Conservation (phyloP, 2,113 vertebrate genomes). For the Tyto alba region DNA sequence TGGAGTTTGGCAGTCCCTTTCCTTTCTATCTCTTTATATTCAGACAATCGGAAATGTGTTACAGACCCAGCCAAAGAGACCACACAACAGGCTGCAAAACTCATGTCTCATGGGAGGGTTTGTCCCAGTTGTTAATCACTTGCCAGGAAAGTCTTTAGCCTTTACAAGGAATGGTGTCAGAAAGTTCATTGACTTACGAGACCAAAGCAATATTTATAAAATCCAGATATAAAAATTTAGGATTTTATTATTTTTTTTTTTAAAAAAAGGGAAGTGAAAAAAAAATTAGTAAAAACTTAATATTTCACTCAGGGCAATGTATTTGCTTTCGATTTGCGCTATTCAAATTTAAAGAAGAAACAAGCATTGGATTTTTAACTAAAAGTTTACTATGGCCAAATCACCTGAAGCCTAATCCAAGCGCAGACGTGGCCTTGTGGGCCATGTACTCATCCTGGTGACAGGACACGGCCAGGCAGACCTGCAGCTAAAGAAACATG, state of each 20-base stretch:
- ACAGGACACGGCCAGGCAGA: background rate
- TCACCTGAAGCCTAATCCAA: background rate
- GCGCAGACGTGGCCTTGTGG: background rate
- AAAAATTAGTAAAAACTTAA: background rate
- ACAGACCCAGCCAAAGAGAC: conserved; percentile 11
- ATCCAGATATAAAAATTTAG: background rate
- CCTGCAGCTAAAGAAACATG: background rate
- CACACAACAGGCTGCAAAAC: conserved; percentile 1
- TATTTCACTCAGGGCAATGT: background rate
- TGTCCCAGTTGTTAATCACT: background rate
- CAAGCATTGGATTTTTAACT: background rate
- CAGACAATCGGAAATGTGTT: conserved; percentile 1
- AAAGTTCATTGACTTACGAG: background rate
- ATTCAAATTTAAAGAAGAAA: background rate
- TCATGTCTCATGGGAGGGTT: background rate
- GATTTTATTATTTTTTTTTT: background rate
- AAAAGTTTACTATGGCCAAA: background rate
- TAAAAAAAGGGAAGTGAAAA: background rate
- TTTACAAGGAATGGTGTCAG: background rate
- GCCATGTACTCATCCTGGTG: background rate
- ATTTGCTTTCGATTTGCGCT: background rate
- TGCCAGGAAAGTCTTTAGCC: background rate
- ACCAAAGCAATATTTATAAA: background rate
- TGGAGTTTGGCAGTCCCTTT: background rate
- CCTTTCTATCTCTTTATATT: conserved; percentile 22